phyloP scores from a whole-genome alignment of 2,113 vertebrate species.

The Paracyprichromis sp. region DNA sequence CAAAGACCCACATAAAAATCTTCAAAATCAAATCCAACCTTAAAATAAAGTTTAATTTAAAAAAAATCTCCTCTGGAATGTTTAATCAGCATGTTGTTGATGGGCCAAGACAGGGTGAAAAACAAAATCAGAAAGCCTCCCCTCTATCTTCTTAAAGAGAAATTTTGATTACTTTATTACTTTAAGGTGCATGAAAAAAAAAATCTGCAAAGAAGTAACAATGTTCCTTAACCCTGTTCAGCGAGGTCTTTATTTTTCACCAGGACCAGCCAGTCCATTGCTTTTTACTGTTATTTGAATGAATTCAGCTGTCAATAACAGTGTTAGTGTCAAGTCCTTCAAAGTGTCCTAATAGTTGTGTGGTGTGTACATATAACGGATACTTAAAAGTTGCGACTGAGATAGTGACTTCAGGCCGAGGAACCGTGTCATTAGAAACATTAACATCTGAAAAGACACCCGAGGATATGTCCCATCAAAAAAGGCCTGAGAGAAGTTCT shows the following conservation, averaged over 20 bases:
- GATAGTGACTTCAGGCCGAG: conserved; percentile 40
- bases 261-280: conserved; percentile 25
- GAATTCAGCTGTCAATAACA: conserved; percentile 9
- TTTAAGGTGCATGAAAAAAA: not conserved
- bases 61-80: conserved; percentile 32
- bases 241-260: not conserved
- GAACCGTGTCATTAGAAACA: conserved; percentile 37
- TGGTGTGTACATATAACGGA: not conserved
- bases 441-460: conserved; percentile 50
- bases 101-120: not conserved
- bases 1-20: not conserved
- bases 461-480: conserved; percentile 47
- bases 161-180: not conserved
- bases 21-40: not conserved
- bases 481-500: conserved; percentile 67
- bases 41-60: not conserved
- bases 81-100: conserved; percentile 11
- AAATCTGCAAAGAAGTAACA: not conserved
- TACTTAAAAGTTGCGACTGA: not conserved
- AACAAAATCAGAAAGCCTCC: not conserved
- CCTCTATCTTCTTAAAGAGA: not conserved
- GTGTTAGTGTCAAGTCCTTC: conserved; percentile 1
- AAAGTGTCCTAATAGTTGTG: conserved; percentile 2
- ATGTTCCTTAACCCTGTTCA: conserved; percentile 10
- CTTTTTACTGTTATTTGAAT: not conserved